These are phyloP conservation scores for Papilio dardanus DNA, from an alignment of 1,140 invertebrate genomes.

Conservation along the genomic window DNA sequence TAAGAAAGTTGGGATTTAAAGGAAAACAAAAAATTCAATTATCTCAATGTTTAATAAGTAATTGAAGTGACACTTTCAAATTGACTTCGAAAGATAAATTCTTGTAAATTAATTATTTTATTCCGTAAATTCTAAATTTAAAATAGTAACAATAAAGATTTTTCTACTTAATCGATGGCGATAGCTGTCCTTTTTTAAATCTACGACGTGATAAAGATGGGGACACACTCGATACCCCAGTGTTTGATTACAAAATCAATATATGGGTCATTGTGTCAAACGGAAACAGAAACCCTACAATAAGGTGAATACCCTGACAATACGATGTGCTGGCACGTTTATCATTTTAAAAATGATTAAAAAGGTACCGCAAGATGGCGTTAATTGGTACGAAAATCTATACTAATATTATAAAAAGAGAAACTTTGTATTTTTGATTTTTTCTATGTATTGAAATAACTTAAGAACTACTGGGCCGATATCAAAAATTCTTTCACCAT, in stretches of 20 bases:
- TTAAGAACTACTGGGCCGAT: no score
- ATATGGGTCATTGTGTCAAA: slow-evolving; percentile 44
- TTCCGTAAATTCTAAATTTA: no score
- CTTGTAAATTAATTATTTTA: not conserved
- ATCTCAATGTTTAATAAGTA: not conserved
- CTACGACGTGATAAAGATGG: not conserved
- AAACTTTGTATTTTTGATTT: no score
- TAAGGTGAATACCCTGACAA: not conserved
- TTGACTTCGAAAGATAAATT: not conserved
- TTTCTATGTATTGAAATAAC: no score
- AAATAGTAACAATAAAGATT: no score
- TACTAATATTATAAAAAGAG: no score
- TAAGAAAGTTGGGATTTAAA: not conserved
- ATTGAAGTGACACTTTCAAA: slow-evolving; percentile 1
- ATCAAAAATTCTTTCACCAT: no score
- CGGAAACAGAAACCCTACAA: not conserved
- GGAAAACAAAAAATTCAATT: slow-evolving; percentile 6
- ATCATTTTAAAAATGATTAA: not conserved
- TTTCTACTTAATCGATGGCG: no score
- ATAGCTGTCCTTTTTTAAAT: no score
- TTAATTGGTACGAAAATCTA: no score
- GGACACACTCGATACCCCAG: slow-evolving; percentile 22
- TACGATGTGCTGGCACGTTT: not conserved
- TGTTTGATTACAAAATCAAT: slow-evolving; percentile 44
- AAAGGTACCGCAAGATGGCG: no score